Evolutionary conservation across 2,888 invertebrate genomes (phyloP).

Genomic region (Sisyra terminalis): DNA sequence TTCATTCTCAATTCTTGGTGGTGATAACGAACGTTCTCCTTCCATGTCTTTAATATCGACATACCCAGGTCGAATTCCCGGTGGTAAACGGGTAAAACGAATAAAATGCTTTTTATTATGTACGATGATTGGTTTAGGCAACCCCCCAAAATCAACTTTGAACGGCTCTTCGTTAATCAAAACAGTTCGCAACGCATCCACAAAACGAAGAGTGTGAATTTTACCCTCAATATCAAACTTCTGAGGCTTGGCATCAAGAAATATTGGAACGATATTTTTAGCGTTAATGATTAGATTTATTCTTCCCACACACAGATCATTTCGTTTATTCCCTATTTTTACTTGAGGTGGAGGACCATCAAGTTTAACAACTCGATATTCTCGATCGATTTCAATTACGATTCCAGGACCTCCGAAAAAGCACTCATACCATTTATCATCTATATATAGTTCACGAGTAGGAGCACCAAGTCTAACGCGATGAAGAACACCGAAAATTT

Average conservation of each 20-base stretch:
- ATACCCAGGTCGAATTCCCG: conserved; percentile 52
- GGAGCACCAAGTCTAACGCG: conserved; percentile 81
- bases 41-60: conserved; percentile 58
- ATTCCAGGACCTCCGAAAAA: conserved; percentile 83
- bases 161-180: conserved; percentile 64
- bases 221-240: conserved; percentile 56
- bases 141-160: conserved; percentile 66
- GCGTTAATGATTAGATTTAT: conserved; percentile 74
- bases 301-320: conserved; percentile 70
- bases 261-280: conserved; percentile 59
- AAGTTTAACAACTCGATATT: conserved; percentile 60
- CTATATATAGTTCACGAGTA: conserved; percentile 78
- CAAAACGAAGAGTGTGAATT: conserved; percentile 61
- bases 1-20: conserved; percentile 13
- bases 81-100: conserved; percentile 62
- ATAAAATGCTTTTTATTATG: conserved; percentile 65
- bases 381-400: conserved; percentile 61
- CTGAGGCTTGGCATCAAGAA: conserved; percentile 70
- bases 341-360: conserved; percentile 90
- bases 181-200: conserved; percentile 58
- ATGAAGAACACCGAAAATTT: conserved; percentile 54
- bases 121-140: conserved; percentile 62
- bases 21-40: conserved; percentile 28
- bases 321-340: conserved; percentile 64
- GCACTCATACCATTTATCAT: conserved; percentile 79